Evolutionary conservation across 2,113 vertebrate genomes (phyloP).

Genomic region (Scartelaos histophorus): DNA sequence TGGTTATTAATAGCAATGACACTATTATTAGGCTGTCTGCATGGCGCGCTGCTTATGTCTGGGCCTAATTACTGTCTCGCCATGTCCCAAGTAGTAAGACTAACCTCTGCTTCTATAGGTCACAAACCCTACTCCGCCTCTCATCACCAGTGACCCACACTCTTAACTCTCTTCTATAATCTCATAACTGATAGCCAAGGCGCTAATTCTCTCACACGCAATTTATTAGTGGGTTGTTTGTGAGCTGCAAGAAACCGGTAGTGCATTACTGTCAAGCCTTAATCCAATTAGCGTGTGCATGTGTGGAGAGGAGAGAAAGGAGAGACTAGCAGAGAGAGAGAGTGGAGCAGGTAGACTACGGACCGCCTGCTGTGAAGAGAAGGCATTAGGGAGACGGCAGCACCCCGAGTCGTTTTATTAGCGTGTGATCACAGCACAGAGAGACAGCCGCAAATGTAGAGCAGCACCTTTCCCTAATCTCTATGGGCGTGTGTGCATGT

Average conservation of each 20-base stretch:
- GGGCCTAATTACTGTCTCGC: slow-evolving; percentile 61
- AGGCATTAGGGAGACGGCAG: slow-evolving; percentile 56
- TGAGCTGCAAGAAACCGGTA: slow-evolving; percentile 50
- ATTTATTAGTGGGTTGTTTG: slow-evolving; percentile 74
- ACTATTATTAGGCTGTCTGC: slow-evolving; percentile 69
- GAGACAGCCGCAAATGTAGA: slow-evolving; percentile 13
- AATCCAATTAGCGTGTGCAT: slow-evolving; percentile 75
- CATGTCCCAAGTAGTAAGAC: slow-evolving; percentile 54
- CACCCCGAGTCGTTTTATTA: slow-evolving; percentile 50
- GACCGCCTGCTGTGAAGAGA: slow-evolving; percentile 52
- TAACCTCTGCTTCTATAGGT: slow-evolving; percentile 51
- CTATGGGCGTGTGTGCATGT: neutral
- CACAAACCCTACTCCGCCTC: slow-evolving; percentile 58
- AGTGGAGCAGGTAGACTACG: slow-evolving; percentile 25
- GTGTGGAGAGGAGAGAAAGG: slow-evolving; percentile 38
- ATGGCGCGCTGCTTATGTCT: slow-evolving; percentile 45
- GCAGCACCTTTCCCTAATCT: neutral
- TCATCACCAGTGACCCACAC: slow-evolving; percentile 56
- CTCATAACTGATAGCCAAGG: slow-evolving; percentile 66
- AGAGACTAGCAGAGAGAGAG: slow-evolving; percentile 11
- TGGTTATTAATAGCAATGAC: slow-evolving; percentile 74
- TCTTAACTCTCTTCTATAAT: slow-evolving; percentile 75
- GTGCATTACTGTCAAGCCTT: slow-evolving; percentile 74
- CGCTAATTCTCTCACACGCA: slow-evolving; percentile 59
- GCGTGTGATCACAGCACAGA: slow-evolving; percentile 39